Evolutionary conservation across 35 echinoderm and acorn worm species (phyloP), one percentile per base, ranked within the genome.

Genomic region (Anneissia japonica): DNA sequence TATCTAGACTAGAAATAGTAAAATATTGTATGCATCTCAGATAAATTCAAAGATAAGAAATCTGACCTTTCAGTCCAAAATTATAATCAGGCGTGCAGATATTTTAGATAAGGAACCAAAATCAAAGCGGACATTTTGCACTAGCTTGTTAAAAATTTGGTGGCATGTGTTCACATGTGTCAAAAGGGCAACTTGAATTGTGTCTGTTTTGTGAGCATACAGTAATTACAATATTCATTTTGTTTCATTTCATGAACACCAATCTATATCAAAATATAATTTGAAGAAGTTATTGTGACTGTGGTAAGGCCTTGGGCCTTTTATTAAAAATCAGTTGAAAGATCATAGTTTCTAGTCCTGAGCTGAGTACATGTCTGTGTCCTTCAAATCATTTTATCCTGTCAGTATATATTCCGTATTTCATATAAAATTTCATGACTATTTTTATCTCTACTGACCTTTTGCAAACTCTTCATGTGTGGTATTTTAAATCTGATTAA

Each of bases 301-400:
- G n/a, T n/a, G n/a, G n/a, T n/a, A n/a, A n/a, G n/a, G n/a, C n/a
- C n/a, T n/a, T n/a, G n/a, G n/a, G n/a, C n/a, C n/a, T n/a, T n/a
- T n/a, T n/a, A n/a, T n/a, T n/a, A n/a, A n/a, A n/a, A n/a, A n/a
- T n/a, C n/a, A n/a, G n/a, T n/a, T n/a, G n/a, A n/a, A n/a, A n/a
- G n/a, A n/a, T n/a, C n/a, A n/a, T n/a, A n/a, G n/a, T n/a, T n/a
- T n/a, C n/a, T n/a, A n/a, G n/a, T n/a, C n/a, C n/a, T n/a, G n/a
- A n/a, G n/a, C n/a, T n/a, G n/a, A n/a, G n/a, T n/a, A n/a, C n/a
- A n/a, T n/a, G n/a, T n/a, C n/a, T n/a, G n/a, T n/a, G n/a, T n/a
- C n/a, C n/a, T n/a, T n/a, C n/a, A n/a, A n/a, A n/a, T n/a, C 89
- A 95, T 37, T 95, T 92, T 41, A 88, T 74, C 45, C 93, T 90